Conservation (phyloP, 2,113 vertebrate genomes). For the Thinocorus orbignyianus region DNA sequence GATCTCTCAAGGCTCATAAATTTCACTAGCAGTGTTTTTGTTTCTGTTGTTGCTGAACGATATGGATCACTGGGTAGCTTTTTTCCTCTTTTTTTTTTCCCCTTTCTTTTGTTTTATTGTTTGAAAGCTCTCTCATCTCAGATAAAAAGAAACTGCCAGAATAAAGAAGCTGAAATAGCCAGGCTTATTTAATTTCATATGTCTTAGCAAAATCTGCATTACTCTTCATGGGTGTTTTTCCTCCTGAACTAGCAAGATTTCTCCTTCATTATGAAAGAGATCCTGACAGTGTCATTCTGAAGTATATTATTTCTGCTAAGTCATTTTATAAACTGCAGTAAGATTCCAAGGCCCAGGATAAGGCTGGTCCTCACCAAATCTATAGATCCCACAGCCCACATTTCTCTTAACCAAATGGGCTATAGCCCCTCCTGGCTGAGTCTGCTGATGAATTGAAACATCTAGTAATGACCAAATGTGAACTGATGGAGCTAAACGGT, state of each 20-base stretch:
- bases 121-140: neutral
- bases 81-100: neutral
- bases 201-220: neutral
- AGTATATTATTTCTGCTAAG: neutral
- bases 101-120: neutral
- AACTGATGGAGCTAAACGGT: neutral
- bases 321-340: neutral
- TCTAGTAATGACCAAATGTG: neutral
- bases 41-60: slow-evolving; percentile 13
- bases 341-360: neutral
- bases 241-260: neutral
- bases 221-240: neutral
- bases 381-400: neutral
- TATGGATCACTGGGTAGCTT: neutral
- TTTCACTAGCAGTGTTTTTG: neutral
- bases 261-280: neutral
- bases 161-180: neutral
- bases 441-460: neutral
- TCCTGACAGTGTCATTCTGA: neutral
- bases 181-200: neutral
- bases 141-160: neutral
- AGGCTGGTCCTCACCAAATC: neutral
- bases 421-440: neutral
- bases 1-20: slow-evolving; percentile 27
- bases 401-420: neutral